Conservation (phyloP, 2,113 vertebrate genomes). For the Todiramphus chloris region DNA sequence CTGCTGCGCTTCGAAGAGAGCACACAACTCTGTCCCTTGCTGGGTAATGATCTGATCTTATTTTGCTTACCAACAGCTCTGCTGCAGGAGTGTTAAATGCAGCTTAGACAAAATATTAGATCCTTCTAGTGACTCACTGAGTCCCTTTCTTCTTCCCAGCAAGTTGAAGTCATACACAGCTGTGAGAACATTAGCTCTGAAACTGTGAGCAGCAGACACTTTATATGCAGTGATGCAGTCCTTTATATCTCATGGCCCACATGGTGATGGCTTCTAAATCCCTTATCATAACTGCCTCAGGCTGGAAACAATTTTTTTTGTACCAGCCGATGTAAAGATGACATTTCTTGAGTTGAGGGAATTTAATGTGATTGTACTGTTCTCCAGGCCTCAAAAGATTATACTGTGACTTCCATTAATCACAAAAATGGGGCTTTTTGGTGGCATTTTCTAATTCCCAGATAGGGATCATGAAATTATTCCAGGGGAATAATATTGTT, state of each 20-base stretch:
- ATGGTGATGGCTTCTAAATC: slow-evolving; percentile 37
- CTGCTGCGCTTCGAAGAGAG: neutral
- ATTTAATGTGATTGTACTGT: slow-evolving; percentile 46
- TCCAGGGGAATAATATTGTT: neutral
- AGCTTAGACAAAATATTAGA: neutral
- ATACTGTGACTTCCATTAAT: slow-evolving; percentile 51
- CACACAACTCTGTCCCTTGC: neutral
- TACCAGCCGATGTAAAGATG: slow-evolving; percentile 45
- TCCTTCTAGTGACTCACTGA: slow-evolving; percentile 11
- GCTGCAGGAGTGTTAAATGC: neutral
- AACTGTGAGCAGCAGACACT: neutral
- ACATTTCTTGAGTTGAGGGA: slow-evolving; percentile 59
- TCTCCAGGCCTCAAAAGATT: slow-evolving; percentile 44
- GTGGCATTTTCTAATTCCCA: slow-evolving; percentile 46
- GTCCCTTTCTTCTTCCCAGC: neutral
- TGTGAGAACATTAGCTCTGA: neutral
- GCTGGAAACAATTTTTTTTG: slow-evolving; percentile 46
- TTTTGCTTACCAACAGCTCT: neutral
- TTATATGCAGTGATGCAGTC: neutral
- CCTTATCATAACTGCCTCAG: slow-evolving; percentile 62
- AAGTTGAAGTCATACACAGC: neutral
- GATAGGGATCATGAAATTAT: slow-evolving; percentile 44
- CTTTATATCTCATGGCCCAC: slow-evolving; percentile 6
- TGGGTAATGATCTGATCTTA: neutral
- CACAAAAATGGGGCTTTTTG: neutral